These are phyloP conservation scores for Carapus acus DNA, from an alignment of 2,797 vertebrate species.

Conservation along the genomic window DNA sequence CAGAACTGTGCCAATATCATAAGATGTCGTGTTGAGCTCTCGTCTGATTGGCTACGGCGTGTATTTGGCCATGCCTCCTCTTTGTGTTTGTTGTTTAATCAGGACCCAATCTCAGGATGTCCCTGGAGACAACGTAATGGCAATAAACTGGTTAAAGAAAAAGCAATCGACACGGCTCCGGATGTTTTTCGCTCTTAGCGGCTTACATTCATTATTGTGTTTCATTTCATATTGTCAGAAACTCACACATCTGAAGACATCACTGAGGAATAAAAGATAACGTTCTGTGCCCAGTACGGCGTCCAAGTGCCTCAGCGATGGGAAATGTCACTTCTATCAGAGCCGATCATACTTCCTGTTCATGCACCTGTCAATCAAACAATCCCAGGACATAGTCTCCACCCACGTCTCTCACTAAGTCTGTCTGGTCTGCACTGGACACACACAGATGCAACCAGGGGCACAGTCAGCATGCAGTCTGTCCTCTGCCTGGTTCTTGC, in stretches of 20 bases:
- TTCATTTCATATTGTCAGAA: too few relatives aligned
- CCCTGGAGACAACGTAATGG: conserved; percentile 47
- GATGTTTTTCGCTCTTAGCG: background rate
- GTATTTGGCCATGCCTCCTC: background rate
- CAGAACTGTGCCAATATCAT: background rate
- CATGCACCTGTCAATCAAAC: conserved; percentile 16
- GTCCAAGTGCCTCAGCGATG: too few relatives aligned
- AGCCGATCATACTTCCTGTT: conserved; percentile 36
- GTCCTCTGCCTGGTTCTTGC: conserved; percentile 31
- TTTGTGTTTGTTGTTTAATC: conserved; percentile 41
- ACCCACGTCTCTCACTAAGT: background rate
- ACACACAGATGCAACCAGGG: background rate
- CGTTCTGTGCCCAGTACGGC: too few relatives aligned
- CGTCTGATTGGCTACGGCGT: conserved; percentile 35
- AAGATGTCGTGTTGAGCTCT: conserved; percentile 10
- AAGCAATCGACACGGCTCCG: background rate
- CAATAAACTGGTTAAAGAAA: conserved; percentile 56
- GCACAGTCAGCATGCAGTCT: conserved; percentile 25
- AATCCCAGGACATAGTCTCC: background rate
- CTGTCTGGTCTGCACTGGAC: background rate
- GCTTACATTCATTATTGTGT: background rate
- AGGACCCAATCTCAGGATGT: conserved; percentile 54
- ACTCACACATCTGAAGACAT: too few relatives aligned
- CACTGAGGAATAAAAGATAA: too few relatives aligned
- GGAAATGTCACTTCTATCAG: background rate